phyloP scores from a whole-genome alignment of 35 echinoderm and acorn worm genomes.

The Lytechinus variegatus region DNA sequence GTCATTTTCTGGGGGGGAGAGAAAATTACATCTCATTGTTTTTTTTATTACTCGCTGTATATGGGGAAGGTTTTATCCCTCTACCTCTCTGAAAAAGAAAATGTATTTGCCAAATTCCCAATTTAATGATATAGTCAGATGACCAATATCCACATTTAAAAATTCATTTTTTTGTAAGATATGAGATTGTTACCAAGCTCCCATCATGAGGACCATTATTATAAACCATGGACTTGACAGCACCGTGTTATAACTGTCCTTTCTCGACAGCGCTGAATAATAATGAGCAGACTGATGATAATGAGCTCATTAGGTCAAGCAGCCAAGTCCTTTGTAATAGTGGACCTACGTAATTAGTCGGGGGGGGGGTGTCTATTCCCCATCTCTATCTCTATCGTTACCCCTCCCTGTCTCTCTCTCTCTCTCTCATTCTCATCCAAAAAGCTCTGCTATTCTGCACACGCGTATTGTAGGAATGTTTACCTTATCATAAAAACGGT shows the following conservation, averaged over 20 bases:
- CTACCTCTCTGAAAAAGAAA: no score
- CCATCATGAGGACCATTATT: background rate
- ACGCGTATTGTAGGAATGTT: no score
- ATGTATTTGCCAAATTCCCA: background rate
- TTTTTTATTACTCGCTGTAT: no score
- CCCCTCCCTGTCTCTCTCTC: background rate
- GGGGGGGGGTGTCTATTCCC: no score
- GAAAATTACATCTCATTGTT: no score
- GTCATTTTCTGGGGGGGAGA: no score
- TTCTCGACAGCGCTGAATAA: background rate
- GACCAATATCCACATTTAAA: background rate
- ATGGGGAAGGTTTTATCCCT: no score
- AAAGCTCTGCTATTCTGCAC: no score
- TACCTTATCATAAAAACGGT: no score
- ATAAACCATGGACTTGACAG: background rate
- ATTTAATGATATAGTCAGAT: background rate
- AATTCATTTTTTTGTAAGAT: no score
- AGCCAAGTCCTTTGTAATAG: background rate
- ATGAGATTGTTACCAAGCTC: background rate
- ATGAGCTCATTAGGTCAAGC: background rate
- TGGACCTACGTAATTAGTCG: background rate
- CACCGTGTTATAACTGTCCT: background rate
- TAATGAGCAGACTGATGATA: background rate
- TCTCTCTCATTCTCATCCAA: background rate
- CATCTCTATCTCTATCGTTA: background rate